Percentiles rank a stretch among this genome's conserved stretches.
These are phyloP conservation scores for Ennomos fuscantarius DNA, from an alignment of 2,888 invertebrate genomes.

Conservation along the genomic window DNA sequence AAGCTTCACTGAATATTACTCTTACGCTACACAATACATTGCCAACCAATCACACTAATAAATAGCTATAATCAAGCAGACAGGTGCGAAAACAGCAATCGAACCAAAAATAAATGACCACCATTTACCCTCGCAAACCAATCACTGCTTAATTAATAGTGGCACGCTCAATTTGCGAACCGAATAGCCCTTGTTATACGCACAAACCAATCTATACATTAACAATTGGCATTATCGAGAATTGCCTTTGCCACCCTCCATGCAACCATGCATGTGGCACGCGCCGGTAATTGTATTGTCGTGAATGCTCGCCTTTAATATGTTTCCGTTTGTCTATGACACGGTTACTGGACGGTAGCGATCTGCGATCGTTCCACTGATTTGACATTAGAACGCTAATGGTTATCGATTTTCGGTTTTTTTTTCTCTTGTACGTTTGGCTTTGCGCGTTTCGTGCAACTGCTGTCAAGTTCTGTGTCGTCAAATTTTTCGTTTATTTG, in stretches of 20 bases:
- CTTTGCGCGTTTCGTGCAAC: not conserved
- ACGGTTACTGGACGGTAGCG: slow-evolving; percentile 41
- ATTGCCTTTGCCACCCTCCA: slow-evolving; percentile 58
- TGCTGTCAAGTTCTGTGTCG: not conserved
- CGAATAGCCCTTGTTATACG: slow-evolving; percentile 67
- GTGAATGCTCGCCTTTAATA: slow-evolving; percentile 64
- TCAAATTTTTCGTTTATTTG: no score
- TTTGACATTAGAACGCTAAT: slow-evolving; percentile 54
- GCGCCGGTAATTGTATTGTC: slow-evolving; percentile 71
- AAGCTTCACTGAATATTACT: no score
- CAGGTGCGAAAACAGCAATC: slow-evolving; percentile 36
- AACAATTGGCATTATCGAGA: slow-evolving; percentile 75
- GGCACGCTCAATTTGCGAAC: slow-evolving; percentile 68
- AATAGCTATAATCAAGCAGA: slow-evolving; percentile 2
- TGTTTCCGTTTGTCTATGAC: slow-evolving; percentile 69
- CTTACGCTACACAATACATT: not conserved
- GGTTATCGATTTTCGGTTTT: slow-evolving; percentile 8
- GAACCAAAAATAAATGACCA: slow-evolving; percentile 44
- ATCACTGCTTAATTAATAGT: slow-evolving; percentile 73
- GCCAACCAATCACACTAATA: slow-evolving; percentile 9
- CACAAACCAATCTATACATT: slow-evolving; percentile 61
- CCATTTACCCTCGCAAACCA: slow-evolving; percentile 51
- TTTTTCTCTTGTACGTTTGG: slow-evolving; percentile 11
- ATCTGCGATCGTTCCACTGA: slow-evolving; percentile 44
- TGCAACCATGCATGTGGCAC: slow-evolving; percentile 55